Evolutionary conservation across 2,113 vertebrate species (phyloP).

Genomic region (Halichoerus grypus): DNA sequence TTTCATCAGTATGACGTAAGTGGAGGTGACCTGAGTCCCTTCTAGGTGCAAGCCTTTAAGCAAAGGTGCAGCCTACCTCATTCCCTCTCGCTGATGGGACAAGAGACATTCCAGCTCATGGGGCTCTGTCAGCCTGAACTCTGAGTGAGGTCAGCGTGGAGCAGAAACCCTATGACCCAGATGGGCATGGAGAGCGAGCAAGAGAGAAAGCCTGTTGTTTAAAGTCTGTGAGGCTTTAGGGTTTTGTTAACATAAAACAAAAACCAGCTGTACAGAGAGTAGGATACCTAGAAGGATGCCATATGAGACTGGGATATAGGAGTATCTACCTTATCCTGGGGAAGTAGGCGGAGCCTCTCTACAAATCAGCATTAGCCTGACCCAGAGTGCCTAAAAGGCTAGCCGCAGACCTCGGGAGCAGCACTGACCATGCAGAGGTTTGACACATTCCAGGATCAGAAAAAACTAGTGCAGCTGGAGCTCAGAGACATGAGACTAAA

Average conservation of each 20-base stretch:
- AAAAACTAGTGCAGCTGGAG: background rate
- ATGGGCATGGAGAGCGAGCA: background rate
- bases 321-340: background rate
- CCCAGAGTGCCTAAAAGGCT: background rate
- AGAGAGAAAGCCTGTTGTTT: background rate
- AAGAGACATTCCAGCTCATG: background rate
- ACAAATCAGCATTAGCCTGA: background rate
- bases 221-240: background rate
- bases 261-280: background rate
- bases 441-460: background rate
- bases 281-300: background rate
- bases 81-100: background rate
- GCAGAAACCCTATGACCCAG: background rate
- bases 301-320: background rate
- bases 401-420: background rate
- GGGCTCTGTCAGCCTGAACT: background rate
- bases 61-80: too few relatives aligned
- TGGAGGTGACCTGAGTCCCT: background rate
- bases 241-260: background rate
- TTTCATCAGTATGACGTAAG: background rate
- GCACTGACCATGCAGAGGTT: too few relatives aligned
- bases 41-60: background rate
- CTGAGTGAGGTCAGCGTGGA: background rate
- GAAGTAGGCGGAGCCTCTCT: background rate
- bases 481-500: background rate